Percentiles rank a stretch among this genome's conserved stretches.
These are phyloP conservation scores for Trachymyrmex septentrionalis DNA, from an alignment of 1,140 invertebrate genomes.

Conservation along the genomic window DNA sequence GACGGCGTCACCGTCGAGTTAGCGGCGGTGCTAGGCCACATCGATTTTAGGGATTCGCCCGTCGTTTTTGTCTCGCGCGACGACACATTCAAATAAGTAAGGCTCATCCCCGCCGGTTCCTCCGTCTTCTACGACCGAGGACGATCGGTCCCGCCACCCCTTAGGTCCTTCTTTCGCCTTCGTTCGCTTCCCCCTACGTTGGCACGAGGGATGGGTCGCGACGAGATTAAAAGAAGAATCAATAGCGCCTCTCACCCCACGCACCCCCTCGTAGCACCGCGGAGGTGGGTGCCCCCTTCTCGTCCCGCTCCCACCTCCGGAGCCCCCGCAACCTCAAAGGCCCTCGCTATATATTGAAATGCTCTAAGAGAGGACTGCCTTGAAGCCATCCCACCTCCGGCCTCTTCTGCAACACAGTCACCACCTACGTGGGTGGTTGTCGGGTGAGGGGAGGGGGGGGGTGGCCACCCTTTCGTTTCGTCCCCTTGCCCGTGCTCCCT, in stretches of 20 bases:
- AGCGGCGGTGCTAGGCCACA: constrained; percentile 73
- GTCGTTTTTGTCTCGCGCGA: constrained; percentile 84
- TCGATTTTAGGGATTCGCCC: constrained; percentile 83
- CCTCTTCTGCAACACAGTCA: constrained; percentile 73
- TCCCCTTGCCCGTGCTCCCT: constrained; percentile 24
- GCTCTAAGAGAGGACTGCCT: constrained; percentile 83
- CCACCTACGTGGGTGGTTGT: constrained; percentile 75
- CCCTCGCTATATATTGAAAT: constrained; percentile 86
- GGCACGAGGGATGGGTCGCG: constrained; percentile 82
- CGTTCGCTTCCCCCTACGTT: constrained; percentile 63
- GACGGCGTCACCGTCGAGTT: constrained; percentile 55
- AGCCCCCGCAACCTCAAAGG: constrained; percentile 84
- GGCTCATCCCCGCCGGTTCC: constrained; percentile 53
- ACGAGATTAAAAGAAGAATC: constrained; percentile 87
- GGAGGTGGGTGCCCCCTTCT: constrained; percentile 71
- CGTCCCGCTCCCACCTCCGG: constrained; percentile 73
- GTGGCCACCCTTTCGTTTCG: constrained; percentile 67
- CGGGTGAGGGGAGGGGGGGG: constrained; percentile 66
- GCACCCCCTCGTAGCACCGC: constrained; percentile 51
- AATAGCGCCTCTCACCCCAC: constrained; percentile 76
- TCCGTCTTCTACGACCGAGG: constrained; percentile 20
- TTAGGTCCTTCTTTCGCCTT: constrained; percentile 58
- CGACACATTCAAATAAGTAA: constrained; percentile 87
- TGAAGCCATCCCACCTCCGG: constrained; percentile 63
- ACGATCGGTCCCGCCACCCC: constrained; percentile 27